Evolutionary conservation across 2,113 vertebrate genomes (phyloP).

Genomic region (Dasyprocta punctata): DNA sequence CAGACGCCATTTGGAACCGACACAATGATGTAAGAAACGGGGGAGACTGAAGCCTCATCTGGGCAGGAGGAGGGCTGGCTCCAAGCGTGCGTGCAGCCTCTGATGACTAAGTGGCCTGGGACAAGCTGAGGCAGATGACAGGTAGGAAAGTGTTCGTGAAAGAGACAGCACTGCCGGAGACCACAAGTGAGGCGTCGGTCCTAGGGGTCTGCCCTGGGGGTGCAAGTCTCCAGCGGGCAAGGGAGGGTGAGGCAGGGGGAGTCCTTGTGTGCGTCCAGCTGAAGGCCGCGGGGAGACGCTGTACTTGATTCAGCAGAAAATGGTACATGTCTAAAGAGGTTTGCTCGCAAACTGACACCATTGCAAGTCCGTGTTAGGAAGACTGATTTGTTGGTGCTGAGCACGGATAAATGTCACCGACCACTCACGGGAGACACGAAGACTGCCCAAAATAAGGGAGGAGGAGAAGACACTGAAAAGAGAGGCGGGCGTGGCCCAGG

Average conservation of each 20-base stretch:
- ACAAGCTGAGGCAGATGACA: not conserved
- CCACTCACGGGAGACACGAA: not conserved
- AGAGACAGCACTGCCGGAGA: not conserved
- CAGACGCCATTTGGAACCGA: not conserved
- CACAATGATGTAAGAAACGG: not conserved
- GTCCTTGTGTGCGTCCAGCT: not conserved
- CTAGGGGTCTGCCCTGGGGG: not conserved
- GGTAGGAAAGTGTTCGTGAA: not conserved
- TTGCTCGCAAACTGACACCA: not conserved
- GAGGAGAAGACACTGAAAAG: not conserved
- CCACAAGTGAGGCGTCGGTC: too few species aligned
- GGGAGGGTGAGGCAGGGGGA: not conserved
- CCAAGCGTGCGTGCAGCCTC: accelerated
- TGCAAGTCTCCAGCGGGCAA: not conserved
- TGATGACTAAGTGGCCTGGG: not conserved
- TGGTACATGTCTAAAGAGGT: not conserved
- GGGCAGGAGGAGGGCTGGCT: not conserved
- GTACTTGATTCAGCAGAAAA: too few species aligned
- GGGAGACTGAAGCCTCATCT: not conserved
- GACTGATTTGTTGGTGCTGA: not conserved
- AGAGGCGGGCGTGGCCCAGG: not conserved
- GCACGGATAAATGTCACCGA: not conserved
- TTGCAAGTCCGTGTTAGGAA: not conserved
- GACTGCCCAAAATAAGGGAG: not conserved
- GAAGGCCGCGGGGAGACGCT: not conserved